Conservation (phyloP, 2,113 vertebrate genomes). For the Corythornis vintsioides region DNA sequence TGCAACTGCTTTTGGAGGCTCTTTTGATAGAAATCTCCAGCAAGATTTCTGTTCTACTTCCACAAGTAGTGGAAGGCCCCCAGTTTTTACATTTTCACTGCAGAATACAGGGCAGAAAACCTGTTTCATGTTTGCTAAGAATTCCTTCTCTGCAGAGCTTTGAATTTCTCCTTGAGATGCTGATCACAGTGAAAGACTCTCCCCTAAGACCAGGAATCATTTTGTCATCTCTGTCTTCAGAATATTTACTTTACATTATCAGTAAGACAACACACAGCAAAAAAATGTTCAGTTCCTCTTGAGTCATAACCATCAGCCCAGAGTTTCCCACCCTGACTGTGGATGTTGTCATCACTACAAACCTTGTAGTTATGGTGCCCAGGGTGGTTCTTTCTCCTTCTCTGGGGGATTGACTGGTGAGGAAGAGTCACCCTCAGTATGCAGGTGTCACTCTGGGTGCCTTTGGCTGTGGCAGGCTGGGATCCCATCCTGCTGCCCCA, state of each 20-base stretch:
- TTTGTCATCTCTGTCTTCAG: background rate
- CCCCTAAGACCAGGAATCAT: background rate
- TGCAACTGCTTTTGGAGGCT: background rate
- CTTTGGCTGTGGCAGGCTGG: background rate
- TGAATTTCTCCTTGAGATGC: background rate
- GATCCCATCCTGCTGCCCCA: background rate
- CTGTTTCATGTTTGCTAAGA: background rate
- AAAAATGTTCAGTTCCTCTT: background rate
- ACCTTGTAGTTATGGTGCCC: background rate
- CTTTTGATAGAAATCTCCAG: background rate
- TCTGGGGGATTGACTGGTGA: background rate
- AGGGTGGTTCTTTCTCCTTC: background rate
- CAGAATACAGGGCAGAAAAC: background rate
- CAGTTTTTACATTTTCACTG: background rate
- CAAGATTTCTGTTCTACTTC: too few species aligned
- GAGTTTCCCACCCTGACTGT: background rate
- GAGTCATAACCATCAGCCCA: slow-evolving; percentile 28
- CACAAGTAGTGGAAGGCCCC: background rate
- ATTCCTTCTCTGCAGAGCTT: background rate
- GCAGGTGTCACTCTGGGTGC: background rate
- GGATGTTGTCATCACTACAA: background rate
- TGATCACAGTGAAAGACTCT: background rate
- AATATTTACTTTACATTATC: background rate
- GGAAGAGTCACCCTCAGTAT: background rate
- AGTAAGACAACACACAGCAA: background rate